Evolutionary conservation across 2,888 invertebrate species (phyloP).

Genomic region (Hermaeophaga mercurialis): DNA sequence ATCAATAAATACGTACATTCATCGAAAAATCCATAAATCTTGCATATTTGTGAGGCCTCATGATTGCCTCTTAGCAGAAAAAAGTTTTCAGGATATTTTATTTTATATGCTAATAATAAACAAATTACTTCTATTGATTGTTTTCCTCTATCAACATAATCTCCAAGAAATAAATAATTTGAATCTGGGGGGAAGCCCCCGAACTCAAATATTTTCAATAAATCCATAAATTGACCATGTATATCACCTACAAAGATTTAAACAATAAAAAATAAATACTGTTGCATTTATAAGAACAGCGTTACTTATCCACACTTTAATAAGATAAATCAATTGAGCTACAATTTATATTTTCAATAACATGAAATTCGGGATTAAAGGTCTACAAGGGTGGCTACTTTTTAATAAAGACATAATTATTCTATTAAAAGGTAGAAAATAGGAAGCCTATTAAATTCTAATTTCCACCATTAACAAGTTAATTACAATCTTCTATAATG

Average conservation of each 20-base stretch:
- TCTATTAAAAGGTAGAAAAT: too few relatives aligned
- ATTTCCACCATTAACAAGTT: too few relatives aligned
- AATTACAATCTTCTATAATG: too few relatives aligned
- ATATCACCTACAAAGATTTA: slow-evolving; percentile 65
- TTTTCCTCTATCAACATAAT: slow-evolving; percentile 69
- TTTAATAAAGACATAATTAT: too few relatives aligned
- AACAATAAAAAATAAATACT: too few relatives aligned
- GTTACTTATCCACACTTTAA: too few relatives aligned
- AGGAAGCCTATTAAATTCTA: too few relatives aligned
- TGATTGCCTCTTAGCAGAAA: slow-evolving; percentile 71
- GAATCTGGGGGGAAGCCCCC: slow-evolving; percentile 70
- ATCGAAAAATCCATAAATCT: slow-evolving; percentile 69
- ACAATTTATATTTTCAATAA: too few relatives aligned
- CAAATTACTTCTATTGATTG: slow-evolving; percentile 71
- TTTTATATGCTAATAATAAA: slow-evolving; percentile 68
- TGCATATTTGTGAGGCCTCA: slow-evolving; percentile 70
- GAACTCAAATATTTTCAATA: slow-evolving; percentile 66
- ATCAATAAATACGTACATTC: slow-evolving; percentile 59
- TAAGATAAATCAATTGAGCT: too few relatives aligned
- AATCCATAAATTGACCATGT: slow-evolving; percentile 69
- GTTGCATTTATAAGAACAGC: too few relatives aligned
- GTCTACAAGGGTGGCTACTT: too few relatives aligned
- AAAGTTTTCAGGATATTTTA: slow-evolving; percentile 73
- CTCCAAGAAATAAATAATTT: slow-evolving; percentile 68
- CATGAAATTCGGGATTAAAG: too few relatives aligned